Conservation (phyloP, 2,888 invertebrate species). For the Hypolimnas misippus region DNA sequence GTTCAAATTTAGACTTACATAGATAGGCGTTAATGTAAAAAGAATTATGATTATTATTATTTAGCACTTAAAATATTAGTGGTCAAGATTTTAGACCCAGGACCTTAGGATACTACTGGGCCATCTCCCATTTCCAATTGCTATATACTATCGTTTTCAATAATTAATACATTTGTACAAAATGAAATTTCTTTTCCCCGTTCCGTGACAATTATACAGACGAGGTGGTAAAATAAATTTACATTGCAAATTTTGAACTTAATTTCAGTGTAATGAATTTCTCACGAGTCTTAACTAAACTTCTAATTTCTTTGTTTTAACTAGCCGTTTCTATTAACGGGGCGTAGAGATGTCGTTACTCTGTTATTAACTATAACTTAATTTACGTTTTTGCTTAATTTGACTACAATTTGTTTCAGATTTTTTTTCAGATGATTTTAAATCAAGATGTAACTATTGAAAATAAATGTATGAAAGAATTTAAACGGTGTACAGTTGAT, state of each 20-base stretch:
- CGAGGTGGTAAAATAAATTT: constrained; percentile 6
- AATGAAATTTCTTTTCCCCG: not conserved
- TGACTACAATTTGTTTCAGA: not conserved
- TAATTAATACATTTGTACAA: not conserved
- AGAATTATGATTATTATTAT: too few relatives aligned
- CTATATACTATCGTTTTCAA: too few relatives aligned
- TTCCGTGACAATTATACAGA: not conserved
- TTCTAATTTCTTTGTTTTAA: constrained; percentile 10
- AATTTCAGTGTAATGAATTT: constrained; percentile 5
- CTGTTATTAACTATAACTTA: not conserved
- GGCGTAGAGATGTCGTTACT: not conserved
- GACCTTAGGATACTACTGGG: too few relatives aligned
- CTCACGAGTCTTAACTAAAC: constrained; percentile 8
- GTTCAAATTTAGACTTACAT: too few relatives aligned
- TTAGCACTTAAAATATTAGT: too few relatives aligned
- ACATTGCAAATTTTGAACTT: constrained; percentile 6
- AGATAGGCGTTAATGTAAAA: too few relatives aligned
- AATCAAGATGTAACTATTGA: too few relatives aligned
- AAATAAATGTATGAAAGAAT: too few relatives aligned
- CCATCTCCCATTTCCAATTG: too few relatives aligned
- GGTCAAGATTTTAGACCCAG: too few relatives aligned
- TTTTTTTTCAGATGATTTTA: too few relatives aligned
- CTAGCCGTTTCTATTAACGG: not conserved
- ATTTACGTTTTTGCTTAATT: not conserved
- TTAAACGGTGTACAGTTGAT: too few relatives aligned